These are phyloP conservation scores for Anhinga anhinga DNA, from an alignment of 2,113 vertebrate genomes.

Conservation along the genomic window DNA sequence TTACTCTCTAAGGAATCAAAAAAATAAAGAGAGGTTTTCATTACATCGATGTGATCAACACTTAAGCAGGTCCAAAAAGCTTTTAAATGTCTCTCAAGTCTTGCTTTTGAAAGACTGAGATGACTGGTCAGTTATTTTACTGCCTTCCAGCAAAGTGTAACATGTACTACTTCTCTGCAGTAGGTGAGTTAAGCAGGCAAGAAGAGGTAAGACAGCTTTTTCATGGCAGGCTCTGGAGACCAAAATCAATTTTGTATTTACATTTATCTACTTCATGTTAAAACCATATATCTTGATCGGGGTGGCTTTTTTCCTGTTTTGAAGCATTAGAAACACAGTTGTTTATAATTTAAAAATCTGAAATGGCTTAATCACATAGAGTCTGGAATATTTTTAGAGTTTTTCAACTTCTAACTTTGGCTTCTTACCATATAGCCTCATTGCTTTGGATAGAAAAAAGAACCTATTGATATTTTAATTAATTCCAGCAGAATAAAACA, in stretches of 20 bases:
- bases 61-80: neutral
- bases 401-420: neutral
- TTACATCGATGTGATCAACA: neutral
- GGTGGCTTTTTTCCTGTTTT: neutral
- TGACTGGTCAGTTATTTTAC: neutral
- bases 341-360: neutral
- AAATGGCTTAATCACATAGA: neutral
- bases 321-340: neutral
- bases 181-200: neutral
- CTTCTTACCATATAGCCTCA: neutral
- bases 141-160: neutral
- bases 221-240: neutral
- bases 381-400: neutral
- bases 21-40: neutral
- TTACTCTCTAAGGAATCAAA: neutral
- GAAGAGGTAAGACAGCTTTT: neutral
- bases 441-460: neutral
- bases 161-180: neutral
- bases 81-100: neutral
- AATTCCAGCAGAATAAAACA: neutral
- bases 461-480: neutral
- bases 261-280: neutral
- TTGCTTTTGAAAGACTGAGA: neutral
- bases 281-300: rapidly evolving
- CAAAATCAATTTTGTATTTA: neutral